Conservation (phyloP, 2,113 vertebrate genomes). For the Miniopterus natalensis region DNA sequence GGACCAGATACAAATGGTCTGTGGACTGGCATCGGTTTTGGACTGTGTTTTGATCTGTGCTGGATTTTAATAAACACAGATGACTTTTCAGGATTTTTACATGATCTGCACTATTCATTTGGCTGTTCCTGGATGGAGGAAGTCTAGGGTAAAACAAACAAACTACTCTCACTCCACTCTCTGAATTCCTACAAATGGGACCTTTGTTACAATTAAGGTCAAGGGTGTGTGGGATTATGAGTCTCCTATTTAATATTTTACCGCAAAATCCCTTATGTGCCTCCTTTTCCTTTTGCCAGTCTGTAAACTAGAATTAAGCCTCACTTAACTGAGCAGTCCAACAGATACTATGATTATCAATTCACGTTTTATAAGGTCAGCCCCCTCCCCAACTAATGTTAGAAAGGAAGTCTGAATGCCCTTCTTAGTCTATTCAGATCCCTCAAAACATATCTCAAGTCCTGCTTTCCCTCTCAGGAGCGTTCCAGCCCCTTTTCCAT, state of each 20-base stretch:
- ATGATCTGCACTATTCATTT: neutral
- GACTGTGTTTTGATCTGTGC: neutral
- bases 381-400: neutral
- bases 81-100: slow-evolving; percentile 39
- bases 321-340: neutral
- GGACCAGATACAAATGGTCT: neutral
- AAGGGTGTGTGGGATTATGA: neutral
- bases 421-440: neutral
- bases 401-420: neutral
- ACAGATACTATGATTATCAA: neutral
- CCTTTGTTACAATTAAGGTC: neutral
- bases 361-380: neutral
- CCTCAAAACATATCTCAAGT: neutral
- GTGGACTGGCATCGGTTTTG: neutral
- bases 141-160: neutral
- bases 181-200: slow-evolving; percentile 9
- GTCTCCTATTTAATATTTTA: slow-evolving; percentile 48
- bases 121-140: neutral
- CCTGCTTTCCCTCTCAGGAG: neutral
- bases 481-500: too few species aligned
- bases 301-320: neutral
- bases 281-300: neutral
- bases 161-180: neutral
- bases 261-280: neutral
- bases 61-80: neutral